phyloP scores from a whole-genome alignment of 2,113 vertebrate genomes.

The Toxostoma redivivum region DNA sequence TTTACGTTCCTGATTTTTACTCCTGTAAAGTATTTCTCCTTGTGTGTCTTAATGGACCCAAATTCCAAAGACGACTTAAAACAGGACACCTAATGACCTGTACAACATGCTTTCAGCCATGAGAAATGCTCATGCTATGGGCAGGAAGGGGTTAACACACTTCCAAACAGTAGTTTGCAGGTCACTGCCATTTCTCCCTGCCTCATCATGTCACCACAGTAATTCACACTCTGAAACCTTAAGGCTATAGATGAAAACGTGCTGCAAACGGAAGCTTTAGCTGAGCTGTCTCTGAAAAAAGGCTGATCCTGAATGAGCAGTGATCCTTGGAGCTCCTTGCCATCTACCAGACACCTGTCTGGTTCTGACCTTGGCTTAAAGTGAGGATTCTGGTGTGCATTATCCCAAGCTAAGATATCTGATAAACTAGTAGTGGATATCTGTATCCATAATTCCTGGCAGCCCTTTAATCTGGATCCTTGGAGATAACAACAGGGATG shows the following conservation, averaged over 20 bases:
- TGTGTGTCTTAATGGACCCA: not conserved
- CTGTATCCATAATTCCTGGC: not conserved
- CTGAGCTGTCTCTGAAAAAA: not conserved
- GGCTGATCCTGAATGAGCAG: not conserved
- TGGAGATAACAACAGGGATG: not conserved
- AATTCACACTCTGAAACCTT: conserved; percentile 27
- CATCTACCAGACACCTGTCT: not conserved
- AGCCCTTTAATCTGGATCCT: not conserved
- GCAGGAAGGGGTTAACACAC: not conserved
- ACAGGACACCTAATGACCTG: not conserved
- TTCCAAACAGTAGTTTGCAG: not conserved
- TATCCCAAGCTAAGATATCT: not conserved
- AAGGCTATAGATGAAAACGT: not conserved
- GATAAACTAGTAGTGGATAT: not conserved
- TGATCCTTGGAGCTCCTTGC: not conserved
- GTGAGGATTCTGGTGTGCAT: not conserved
- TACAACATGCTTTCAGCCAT: not conserved
- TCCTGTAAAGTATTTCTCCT: not conserved
- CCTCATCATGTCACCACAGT: not conserved
- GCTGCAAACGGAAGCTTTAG: not conserved
- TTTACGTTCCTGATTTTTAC: not conserved
- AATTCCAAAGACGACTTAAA: not conserved
- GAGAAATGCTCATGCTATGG: not conserved
- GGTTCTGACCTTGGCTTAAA: not conserved
- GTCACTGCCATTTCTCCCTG: not conserved